Conservation (phyloP, 2,797 vertebrate species). For the Cheirogaleus major region DNA sequence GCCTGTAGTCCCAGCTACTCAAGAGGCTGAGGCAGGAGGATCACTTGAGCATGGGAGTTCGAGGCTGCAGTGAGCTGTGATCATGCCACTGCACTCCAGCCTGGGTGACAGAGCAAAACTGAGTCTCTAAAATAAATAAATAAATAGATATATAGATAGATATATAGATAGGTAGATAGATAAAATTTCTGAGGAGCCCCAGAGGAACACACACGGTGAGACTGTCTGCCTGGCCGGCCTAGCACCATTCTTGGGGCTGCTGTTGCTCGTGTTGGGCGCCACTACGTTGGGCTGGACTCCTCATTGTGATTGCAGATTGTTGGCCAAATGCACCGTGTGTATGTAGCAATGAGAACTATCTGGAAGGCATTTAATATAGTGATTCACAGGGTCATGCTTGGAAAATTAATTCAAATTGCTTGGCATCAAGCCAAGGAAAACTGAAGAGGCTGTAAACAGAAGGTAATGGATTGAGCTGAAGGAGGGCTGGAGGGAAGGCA, state of each 20-base stretch:
- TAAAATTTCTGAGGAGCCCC: neutral
- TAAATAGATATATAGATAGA: too few species aligned
- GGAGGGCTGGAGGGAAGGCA: constrained; percentile 32
- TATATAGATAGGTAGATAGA: neutral
- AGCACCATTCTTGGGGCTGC: neutral
- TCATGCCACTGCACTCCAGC: neutral
- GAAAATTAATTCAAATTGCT: constrained; percentile 78
- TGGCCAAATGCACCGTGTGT: constrained; percentile 27
- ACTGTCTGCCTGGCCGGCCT: neutral
- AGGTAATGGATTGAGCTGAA: constrained; percentile 73
- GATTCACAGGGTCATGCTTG: constrained; percentile 78
- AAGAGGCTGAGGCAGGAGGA: neutral
- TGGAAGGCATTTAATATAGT: constrained; percentile 77
- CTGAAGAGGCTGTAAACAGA: constrained; percentile 76
- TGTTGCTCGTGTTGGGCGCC: neutral
- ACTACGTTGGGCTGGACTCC: neutral
- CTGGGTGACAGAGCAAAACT: neutral
- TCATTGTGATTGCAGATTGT: constrained; percentile 59
- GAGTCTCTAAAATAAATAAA: neutral
- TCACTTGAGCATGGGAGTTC: neutral
- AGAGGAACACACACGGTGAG: neutral
- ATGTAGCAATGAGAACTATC: constrained; percentile 60
- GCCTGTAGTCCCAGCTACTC: neutral
- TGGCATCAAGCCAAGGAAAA: constrained; percentile 74
- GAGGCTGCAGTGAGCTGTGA: neutral